Percentiles rank a stretch among this genome's conserved stretches.
Conservation (phyloP, 2,113 vertebrate species). For the Rafetus swinhoei region DNA sequence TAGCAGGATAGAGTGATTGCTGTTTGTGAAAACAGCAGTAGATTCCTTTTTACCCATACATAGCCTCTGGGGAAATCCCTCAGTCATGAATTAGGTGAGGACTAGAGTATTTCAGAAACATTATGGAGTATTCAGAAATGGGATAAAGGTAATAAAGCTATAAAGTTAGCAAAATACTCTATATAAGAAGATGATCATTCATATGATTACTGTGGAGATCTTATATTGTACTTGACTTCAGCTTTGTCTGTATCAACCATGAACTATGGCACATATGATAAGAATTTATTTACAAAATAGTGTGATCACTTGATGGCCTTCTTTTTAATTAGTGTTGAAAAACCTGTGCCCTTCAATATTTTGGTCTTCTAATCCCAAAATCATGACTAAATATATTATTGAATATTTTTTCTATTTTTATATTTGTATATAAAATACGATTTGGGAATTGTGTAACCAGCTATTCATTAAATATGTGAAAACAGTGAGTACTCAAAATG, state of each 20-base stretch:
- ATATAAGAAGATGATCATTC: not conserved
- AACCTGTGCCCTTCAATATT: not conserved
- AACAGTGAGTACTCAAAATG: conserved; percentile 19
- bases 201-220: conserved; percentile 35
- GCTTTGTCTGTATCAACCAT: conserved; percentile 1
- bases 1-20: conserved; percentile 36
- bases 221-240: conserved; percentile 10
- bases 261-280: conserved; percentile 41
- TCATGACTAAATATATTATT: conserved; percentile 7
- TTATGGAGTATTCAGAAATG: conserved; percentile 39
- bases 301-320: conserved; percentile 29
- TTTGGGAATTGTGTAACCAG: not conserved
- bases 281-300: conserved; percentile 50
- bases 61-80: conserved; percentile 73
- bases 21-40: conserved; percentile 61
- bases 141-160: conserved; percentile 44
- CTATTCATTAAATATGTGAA: conserved; percentile 33
- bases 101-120: conserved; percentile 68
- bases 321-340: conserved; percentile 17
- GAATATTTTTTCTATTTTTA: conserved; percentile 6
- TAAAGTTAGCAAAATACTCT: conserved; percentile 37
- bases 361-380: conserved; percentile 25
- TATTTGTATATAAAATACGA: not conserved
- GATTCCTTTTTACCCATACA: conserved; percentile 46
- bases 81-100: conserved; percentile 66